A percentile compares a stretch with the other conserved stretches of the same genome.
Evolutionary conservation across 2,113 vertebrate species (phyloP).

Genomic region (Xyliphius kryptos): DNA sequence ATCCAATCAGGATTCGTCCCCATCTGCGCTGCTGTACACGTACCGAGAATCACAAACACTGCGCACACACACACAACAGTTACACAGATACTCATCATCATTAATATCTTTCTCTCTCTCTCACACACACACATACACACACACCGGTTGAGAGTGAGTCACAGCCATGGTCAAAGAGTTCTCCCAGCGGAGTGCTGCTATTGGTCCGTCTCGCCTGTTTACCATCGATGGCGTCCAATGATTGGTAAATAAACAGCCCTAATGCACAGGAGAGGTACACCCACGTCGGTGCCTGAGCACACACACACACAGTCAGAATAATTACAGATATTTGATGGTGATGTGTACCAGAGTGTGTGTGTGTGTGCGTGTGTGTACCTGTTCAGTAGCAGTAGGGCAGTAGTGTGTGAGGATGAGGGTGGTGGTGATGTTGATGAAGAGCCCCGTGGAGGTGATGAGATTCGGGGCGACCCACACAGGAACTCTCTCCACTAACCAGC

Average conservation of each 20-base stretch:
- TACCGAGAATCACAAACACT: conserved; percentile 87
- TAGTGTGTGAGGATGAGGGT: conserved; percentile 77
- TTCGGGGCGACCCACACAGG: conserved; percentile 85
- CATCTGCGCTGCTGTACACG: conserved; percentile 79
- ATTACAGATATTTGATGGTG: neutral
- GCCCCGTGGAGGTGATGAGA: conserved; percentile 78
- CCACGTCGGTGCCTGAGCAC: conserved; percentile 74
- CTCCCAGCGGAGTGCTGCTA: conserved; percentile 79
- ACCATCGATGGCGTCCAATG: conserved; percentile 83
- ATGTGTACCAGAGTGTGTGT: neutral
- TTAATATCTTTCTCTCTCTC: too few species aligned
- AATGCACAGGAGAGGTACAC: conserved; percentile 76
- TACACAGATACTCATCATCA: too few species aligned
- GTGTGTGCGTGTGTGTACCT: conserved; percentile 59
- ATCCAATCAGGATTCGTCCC: conserved; percentile 85
- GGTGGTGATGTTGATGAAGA: conserved; percentile 75
- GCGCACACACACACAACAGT: conserved; percentile 39
- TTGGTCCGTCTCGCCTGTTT: conserved; percentile 84
- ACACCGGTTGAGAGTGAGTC: conserved; percentile 81
- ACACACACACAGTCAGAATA: neutral
- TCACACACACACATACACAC: conserved; percentile 14
- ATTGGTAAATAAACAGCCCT: conserved; percentile 84
- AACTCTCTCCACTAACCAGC: conserved; percentile 76
- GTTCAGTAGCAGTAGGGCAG: conserved; percentile 81
- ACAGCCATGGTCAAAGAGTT: conserved; percentile 87